These are phyloP conservation scores for Macropodus opercularis DNA, from an alignment of 2,797 vertebrate species.

Conservation along the genomic window DNA sequence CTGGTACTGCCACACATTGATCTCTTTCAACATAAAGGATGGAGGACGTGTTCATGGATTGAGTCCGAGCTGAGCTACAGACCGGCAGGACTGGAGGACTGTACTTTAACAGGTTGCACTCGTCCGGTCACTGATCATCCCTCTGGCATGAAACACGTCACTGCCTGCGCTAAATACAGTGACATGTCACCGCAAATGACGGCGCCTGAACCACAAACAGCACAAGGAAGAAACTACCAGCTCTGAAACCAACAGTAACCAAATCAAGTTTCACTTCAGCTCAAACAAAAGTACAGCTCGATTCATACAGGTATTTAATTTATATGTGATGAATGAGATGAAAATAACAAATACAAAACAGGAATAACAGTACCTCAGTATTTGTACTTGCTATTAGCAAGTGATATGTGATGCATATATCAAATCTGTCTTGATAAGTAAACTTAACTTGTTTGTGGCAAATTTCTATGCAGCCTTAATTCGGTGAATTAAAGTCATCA, in stretches of 20 bases:
- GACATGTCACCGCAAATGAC: no score
- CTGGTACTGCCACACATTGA: no score
- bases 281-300: slow-evolving; percentile 1
- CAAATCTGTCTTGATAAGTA: slow-evolving; percentile 14
- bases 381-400: not conserved
- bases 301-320: slow-evolving; percentile 49
- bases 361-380: slow-evolving; percentile 30
- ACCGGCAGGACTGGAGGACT: no score
- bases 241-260: no score
- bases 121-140: no score
- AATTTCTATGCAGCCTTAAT: slow-evolving; percentile 5
- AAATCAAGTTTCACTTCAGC: no score
- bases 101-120: no score
- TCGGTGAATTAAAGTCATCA: not conserved
- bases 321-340: slow-evolving; percentile 40
- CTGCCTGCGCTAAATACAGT: no score
- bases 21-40: not conserved
- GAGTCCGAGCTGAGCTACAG: no score
- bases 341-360: slow-evolving; percentile 27
- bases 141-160: no score
- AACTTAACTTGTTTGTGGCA: slow-evolving; percentile 23
- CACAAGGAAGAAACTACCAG: no score
- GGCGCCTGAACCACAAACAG: no score
- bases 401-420: slow-evolving; percentile 34
- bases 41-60: not conserved